Percentiles rank a stretch among this genome's conserved stretches.
phyloP scores from a whole-genome alignment of 1,140 invertebrate species.

The Mycetomoellerius zeteki region DNA sequence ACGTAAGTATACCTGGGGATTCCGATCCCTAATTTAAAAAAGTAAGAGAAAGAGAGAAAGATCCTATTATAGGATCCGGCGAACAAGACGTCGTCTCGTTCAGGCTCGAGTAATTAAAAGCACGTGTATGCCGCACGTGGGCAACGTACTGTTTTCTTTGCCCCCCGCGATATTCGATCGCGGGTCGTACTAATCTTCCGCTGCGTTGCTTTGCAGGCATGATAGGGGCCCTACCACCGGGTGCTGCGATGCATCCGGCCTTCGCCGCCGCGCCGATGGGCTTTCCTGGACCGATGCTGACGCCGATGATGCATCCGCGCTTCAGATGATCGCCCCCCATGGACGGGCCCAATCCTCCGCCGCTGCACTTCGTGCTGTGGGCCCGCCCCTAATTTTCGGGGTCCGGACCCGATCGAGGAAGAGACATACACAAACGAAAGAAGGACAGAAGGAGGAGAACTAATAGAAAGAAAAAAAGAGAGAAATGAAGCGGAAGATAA shows the following conservation, averaged over 20 bases:
- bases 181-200: constrained; percentile 17
- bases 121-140: constrained; percentile 22
- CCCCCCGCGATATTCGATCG: not conserved
- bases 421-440: constrained; percentile 48
- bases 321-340: constrained; percentile 92
- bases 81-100: constrained; percentile 36
- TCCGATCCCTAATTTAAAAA: not conserved
- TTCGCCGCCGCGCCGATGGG: constrained; percentile 90
- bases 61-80: not conserved
- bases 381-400: constrained; percentile 84
- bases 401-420: constrained; percentile 74
- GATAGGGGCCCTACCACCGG: constrained; percentile 90
- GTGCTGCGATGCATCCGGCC: constrained; percentile 88
- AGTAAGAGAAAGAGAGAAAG: constrained; percentile 8
- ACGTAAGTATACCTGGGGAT: constrained; percentile 69
- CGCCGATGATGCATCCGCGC: constrained; percentile 92
- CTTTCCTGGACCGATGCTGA: constrained; percentile 88
- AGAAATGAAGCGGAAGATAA: constrained; percentile 21
- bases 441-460: constrained; percentile 23
- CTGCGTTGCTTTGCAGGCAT: constrained; percentile 88
- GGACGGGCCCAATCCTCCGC: constrained; percentile 85
- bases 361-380: constrained; percentile 87
- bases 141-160: constrained; percentile 50
- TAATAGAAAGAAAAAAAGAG: constrained; percentile 15
- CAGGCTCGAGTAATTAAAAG: not conserved